These are phyloP conservation scores for Drosophila incognita DNA, from an alignment of 2,888 invertebrate species.

Conservation along the genomic window DNA sequence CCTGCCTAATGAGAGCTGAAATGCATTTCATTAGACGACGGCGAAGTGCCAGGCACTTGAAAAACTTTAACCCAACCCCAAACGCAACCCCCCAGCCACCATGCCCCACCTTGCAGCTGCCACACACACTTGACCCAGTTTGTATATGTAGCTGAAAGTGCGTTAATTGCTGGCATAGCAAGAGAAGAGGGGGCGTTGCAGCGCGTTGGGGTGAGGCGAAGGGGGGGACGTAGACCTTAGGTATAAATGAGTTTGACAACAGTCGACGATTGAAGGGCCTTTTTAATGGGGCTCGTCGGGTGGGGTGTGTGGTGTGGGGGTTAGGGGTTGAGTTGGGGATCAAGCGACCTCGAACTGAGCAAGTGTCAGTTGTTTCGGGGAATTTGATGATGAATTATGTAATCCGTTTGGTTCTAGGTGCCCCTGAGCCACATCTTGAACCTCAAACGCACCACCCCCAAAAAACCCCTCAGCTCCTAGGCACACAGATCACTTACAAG, in stretches of 20 bases:
- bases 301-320: neutral
- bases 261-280: conserved; percentile 41
- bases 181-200: neutral
- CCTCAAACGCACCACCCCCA: neutral
- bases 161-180: conserved; percentile 69
- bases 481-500: conserved; percentile 69
- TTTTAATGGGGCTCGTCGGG: conserved; percentile 3
- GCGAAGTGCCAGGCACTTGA: conserved; percentile 56
- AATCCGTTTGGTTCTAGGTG: conserved; percentile 16
- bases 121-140: conserved; percentile 68
- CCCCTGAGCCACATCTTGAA: neutral
- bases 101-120: neutral
- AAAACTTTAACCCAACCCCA: conserved; percentile 34
- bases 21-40: conserved; percentile 75
- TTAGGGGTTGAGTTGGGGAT: neutral
- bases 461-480: neutral
- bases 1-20: conserved; percentile 75
- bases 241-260: conserved; percentile 55
- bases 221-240: conserved; percentile 1
- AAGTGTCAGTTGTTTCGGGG: conserved; percentile 33
- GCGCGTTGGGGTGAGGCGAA: neutral
- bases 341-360: neutral
- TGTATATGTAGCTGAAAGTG: conserved; percentile 49
- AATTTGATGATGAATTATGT: conserved; percentile 67
- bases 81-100: neutral